These are phyloP conservation scores for Gobio gobio DNA, from an alignment of 2,113 vertebrate species.

Conservation along the genomic window DNA sequence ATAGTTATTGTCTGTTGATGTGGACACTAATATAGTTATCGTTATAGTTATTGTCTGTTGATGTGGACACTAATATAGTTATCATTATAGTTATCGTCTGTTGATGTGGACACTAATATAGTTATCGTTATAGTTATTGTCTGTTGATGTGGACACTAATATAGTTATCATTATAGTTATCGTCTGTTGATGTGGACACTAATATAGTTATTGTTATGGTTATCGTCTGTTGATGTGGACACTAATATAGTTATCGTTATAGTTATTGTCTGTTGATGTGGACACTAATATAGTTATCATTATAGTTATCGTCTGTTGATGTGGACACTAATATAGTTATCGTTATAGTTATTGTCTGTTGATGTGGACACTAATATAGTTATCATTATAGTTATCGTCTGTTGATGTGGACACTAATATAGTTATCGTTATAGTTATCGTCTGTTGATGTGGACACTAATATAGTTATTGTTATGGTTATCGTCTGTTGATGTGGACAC, in stretches of 20 bases:
- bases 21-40: neutral
- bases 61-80: too few species aligned
- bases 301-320: too few species aligned
- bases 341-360: too few species aligned
- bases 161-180: neutral
- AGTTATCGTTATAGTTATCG: neutral
- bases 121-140: neutral
- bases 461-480: neutral
- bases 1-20: neutral
- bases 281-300: neutral
- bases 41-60: too few species aligned
- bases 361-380: too few species aligned
- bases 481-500: neutral
- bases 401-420: neutral
- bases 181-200: too few species aligned
- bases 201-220: neutral
- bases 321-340: too few species aligned
- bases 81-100: neutral
- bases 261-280: neutral
- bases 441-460: too few species aligned
- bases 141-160: neutral
- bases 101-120: too few species aligned
- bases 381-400: neutral
- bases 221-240: neutral
- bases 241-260: neutral